Evolutionary conservation across 2,888 invertebrate species (phyloP).

Genomic region (Calliopum simillimum): DNA sequence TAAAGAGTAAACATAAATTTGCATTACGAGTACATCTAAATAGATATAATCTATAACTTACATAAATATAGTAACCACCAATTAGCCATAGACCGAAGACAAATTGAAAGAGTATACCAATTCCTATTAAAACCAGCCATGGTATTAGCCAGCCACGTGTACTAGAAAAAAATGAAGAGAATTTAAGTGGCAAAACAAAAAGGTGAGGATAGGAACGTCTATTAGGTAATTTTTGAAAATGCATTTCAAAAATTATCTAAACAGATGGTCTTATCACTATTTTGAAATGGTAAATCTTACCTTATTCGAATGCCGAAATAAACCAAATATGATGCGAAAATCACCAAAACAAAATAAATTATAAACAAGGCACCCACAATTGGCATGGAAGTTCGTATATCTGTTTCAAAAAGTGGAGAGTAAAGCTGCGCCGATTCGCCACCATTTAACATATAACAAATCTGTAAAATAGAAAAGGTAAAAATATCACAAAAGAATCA

Average conservation of each 20-base stretch:
- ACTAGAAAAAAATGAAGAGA: constrained; percentile 72
- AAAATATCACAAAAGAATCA: no score
- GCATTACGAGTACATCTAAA: not conserved
- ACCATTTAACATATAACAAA: constrained; percentile 83
- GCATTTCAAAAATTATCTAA: constrained; percentile 47
- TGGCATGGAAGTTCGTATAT: constrained; percentile 79
- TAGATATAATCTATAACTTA: constrained; percentile 69
- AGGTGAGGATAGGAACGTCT: no score
- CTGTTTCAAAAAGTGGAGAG: constrained; percentile 90
- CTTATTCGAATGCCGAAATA: constrained; percentile 63
- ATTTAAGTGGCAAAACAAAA: no score
- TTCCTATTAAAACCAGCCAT: constrained; percentile 78
- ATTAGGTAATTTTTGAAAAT: no score
- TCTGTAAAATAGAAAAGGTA: constrained; percentile 55
- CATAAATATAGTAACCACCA: constrained; percentile 92
- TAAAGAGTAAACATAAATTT: constrained; percentile 24
- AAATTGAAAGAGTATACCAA: constrained; percentile 80
- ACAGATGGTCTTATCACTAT: constrained; percentile 34
- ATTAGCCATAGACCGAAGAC: constrained; percentile 87
- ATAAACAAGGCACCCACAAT: constrained; percentile 72
- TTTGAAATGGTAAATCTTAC: constrained; percentile 46
- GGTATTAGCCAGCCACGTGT: constrained; percentile 86
- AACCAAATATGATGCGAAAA: constrained; percentile 70
- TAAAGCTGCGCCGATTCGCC: constrained; percentile 91
- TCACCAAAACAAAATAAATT: constrained; percentile 60